Evolutionary conservation across 64 coral and sea anemone genomes (phyloP), one percentile per base, ranked within the genome.

Genomic region (Acropora yongei): DNA sequence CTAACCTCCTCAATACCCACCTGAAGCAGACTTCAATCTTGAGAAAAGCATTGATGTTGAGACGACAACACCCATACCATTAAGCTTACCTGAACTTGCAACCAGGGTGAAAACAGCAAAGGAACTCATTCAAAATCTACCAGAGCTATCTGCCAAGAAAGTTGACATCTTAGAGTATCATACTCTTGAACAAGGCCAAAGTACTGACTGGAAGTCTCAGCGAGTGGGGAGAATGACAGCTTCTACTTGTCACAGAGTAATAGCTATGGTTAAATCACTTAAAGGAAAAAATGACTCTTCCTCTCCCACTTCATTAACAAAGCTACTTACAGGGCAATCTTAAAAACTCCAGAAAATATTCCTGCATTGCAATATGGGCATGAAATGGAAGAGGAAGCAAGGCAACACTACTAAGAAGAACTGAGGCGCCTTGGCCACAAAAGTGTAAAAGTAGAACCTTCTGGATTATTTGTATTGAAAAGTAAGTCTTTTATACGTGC

Each of bases 151-250:
- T 85, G 18, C 46, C 50, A 53, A 89, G 79, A 55, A 94, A 76
- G 80, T 85, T 72, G 19, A 93, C 19, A 40, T 78, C 44, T 76
- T 93, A 68, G 84, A 93, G 77, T 66, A 80, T 18, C 68, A 89
- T 74, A 89, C 80, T 19, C 61, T 44, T 44, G 93, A 87, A 18
- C 87, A 94, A 78, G 76, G 68, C 63, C 66, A 94, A 74, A 89
- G 77, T 68, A 49, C 78, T 89, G 86, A 69, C 50, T 90, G 93
- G 79, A 93, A 88, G 73, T 88, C 58, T 75, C 91, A 93, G 82
- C 82, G 84, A 69, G 69, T 74, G 19, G 91, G 93, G 53, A 83
- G 72, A 77, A 89, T 94, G 68, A 94, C 93, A 65, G 87, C 68
- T 43, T 94, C 93, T 77, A 78, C 49, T 41, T 89, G 83, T 84